A percentile compares a stretch with the other conserved stretches of the same genome.
Evolutionary conservation across 2,888 invertebrate species (phyloP).

Genomic region (Craniophora ligustri): DNA sequence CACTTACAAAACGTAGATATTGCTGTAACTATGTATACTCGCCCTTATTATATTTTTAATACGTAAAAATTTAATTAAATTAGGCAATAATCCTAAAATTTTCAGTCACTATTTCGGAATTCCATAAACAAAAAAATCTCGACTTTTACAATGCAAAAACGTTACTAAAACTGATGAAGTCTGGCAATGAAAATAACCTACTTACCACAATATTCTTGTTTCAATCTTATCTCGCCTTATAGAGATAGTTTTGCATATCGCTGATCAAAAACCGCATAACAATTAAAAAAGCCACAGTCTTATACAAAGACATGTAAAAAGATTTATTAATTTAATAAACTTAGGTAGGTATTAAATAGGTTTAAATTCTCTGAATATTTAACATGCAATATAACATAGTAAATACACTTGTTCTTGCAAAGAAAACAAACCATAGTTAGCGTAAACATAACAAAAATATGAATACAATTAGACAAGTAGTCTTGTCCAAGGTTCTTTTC

Average conservation of each 20-base stretch:
- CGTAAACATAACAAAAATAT: slow-evolving; percentile 37
- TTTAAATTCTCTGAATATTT: slow-evolving; percentile 9
- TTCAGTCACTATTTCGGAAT: not conserved
- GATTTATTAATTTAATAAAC: no score
- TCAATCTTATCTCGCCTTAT: slow-evolving; percentile 16
- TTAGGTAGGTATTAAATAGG: not conserved
- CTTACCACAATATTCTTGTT: slow-evolving; percentile 26
- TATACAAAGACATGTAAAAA: no score
- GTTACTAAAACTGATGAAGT: slow-evolving; percentile 34
- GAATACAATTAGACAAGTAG: slow-evolving; percentile 31
- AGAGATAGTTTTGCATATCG: not conserved
- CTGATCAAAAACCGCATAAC: slow-evolving; percentile 4
- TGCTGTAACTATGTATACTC: slow-evolving; percentile 50
- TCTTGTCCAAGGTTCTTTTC: slow-evolving; percentile 33
- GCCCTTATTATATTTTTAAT: slow-evolving; percentile 49
- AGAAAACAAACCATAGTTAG: slow-evolving; percentile 9
- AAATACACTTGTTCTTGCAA: not conserved
- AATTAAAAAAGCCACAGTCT: not conserved
- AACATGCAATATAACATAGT: slow-evolving; percentile 2
- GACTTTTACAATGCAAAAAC: not conserved
- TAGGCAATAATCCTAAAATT: slow-evolving; percentile 14
- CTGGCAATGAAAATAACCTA: slow-evolving; percentile 38
- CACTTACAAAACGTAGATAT: slow-evolving; percentile 64
- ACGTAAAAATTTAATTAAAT: slow-evolving; percentile 37
- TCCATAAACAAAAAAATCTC: not conserved